Evolutionary conservation across 1,140 invertebrate genomes (phyloP), one percentile per base, ranked within the genome.

Genomic region (Drosophila neocordata): DNA sequence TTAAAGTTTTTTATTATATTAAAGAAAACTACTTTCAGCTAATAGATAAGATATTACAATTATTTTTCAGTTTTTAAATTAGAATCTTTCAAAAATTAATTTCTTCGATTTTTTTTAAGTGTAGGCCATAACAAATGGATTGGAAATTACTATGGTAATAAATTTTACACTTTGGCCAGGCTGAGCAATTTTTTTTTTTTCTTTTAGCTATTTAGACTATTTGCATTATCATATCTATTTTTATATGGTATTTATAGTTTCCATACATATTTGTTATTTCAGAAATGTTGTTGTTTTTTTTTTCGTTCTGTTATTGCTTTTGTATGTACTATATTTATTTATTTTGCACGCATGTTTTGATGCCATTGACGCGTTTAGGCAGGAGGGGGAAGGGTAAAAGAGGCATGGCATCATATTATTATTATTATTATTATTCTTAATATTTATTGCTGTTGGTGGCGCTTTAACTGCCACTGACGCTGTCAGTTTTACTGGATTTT

Each of bases 401-500:
- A 18, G 52, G 64, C 48, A 48, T 76, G 72, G 20, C 74, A 77
- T 81, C 35, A 73, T 63, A 65, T 68, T 75, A 64, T 64, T 52
- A 37, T 64, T 77, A 63, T 69, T 65, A 11, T 52, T 35, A 48
- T 20, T 15, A 48, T 48, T 63, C 27, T 57, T 53, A 44, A 51
- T 67, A 24, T 69, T 63, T 64, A 20, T 56, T 65, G 20, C 22
- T 73, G 15, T 44, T 66, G 15, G 55, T 62, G 51, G 52, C 48
- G 18, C 24, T 73, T 35, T 41, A n/a, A 9, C 59, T 67, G 66
- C 11, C 68, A 60, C 77, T 73, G 73, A 69, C 48, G 65, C 65
- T 84, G 81, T 85, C 73, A 77, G 60, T 80, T 71, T 80, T 73
- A 80, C 66, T 75, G 69, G 68, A 56, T 66, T 58, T 78, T 41